Percentiles rank a stretch among this genome's conserved stretches.
Evolutionary conservation across 1,140 invertebrate species (phyloP).

Genomic region (Bilobella aurantiaca): DNA sequence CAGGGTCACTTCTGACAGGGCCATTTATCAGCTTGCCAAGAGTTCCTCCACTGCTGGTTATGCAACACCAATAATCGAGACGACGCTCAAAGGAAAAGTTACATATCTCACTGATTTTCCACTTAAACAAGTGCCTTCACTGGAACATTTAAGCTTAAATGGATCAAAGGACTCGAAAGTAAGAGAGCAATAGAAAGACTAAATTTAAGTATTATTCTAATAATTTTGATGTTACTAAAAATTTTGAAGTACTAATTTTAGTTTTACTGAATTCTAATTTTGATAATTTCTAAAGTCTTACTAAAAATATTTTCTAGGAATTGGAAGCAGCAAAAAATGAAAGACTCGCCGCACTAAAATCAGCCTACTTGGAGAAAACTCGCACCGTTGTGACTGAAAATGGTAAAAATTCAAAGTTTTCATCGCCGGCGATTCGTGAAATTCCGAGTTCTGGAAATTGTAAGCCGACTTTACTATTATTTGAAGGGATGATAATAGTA

Average conservation of each 20-base stretch:
- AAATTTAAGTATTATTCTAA: too few relatives aligned
- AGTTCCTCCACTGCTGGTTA: slow-evolving; percentile 2
- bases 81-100: slow-evolving; percentile 29
- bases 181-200: too few relatives aligned
- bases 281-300: too few relatives aligned
- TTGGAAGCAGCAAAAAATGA: slow-evolving; percentile 31
- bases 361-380: slow-evolving; percentile 30
- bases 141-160: slow-evolving; percentile 17
- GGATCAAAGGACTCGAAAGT: too few relatives aligned
- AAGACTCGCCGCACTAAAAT: slow-evolving; percentile 32
- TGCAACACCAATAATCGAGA: slow-evolving; percentile 25
- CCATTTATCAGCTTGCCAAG: slow-evolving; percentile 6
- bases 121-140: slow-evolving; percentile 24
- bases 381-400: background rate
- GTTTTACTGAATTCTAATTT: too few relatives aligned
- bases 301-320: slow-evolving; percentile 24
- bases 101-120: slow-evolving; percentile 34
- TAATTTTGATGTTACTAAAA: too few relatives aligned
- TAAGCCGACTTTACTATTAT: too few relatives aligned
- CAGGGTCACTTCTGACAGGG: background rate
- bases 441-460: slow-evolving; percentile 10
- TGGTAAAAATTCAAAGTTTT: slow-evolving; percentile 13
- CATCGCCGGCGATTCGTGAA: slow-evolving; percentile 16
- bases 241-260: too few relatives aligned
- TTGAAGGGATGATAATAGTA: too few relatives aligned